Evolutionary conservation across 2,797 vertebrate genomes (phyloP), one percentile per base, ranked within the genome.

Genomic region (Melanogrammus aeglefinus): DNA sequence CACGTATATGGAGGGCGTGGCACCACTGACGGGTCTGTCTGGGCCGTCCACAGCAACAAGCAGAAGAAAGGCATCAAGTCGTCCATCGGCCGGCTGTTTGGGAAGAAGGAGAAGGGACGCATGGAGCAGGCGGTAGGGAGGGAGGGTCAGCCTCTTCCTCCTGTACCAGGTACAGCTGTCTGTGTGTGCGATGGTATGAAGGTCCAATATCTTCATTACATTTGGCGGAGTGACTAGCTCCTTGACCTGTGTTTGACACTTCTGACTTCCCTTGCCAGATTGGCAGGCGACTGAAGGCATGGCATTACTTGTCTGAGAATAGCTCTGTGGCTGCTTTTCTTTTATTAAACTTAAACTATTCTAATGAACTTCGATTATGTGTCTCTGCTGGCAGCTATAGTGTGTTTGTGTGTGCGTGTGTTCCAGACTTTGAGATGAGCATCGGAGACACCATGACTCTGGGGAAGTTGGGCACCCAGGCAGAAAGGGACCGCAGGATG

Each of bases 41-140:
- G 63, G 8, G 63, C 21, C 21, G 18, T 63, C 18, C 92, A 94
- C 87, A 95, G 93, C 89, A 96, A 95, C 24, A 95, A 96, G 91
- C 97, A 94, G 94, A 97, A 96, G 91, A 98, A 96, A 91, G 96
- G 97, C 78, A 97, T 99, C 89, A 99, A 97, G 90, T 97, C 97
- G 0, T 98, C 97, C 81, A 97, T 98, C 0, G 96, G 97, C 36
- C 95, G 97, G 72, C 91, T 99, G 80, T 99, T 99, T 84, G 97
- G 97, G 81, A 98, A 98, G 91, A 99, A 98, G 87, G 97, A 99
- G 90, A 98, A 98, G 90, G 96, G 94, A 13, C 94, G 96, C 74
- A 90, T 96, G 90, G 95, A 96, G 72, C 96, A 92, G 86, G 86
- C 94, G 82, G 87, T 95, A 80, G 92, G 92, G 90, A 95, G 95